phyloP scores from a whole-genome alignment of 2,888 invertebrate species.

The Euzophera pinguis region DNA sequence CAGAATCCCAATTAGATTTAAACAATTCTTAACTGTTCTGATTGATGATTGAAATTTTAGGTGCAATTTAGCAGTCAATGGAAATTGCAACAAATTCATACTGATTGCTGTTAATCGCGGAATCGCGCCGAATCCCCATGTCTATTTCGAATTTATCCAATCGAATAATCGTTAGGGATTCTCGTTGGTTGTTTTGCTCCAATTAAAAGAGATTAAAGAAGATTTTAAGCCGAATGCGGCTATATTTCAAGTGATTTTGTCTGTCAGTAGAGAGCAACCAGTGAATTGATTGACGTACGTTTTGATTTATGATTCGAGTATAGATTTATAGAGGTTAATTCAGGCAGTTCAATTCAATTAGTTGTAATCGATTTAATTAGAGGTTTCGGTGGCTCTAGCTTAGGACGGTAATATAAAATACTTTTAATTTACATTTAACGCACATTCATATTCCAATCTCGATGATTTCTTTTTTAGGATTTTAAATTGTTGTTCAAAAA shows the following conservation, averaged over 20 bases:
- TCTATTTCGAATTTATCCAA: slow-evolving; percentile 60
- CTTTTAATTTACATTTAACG: too few species aligned
- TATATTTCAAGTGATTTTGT: slow-evolving; percentile 63
- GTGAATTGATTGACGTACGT: slow-evolving; percentile 34
- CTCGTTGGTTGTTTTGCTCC: slow-evolving; percentile 47
- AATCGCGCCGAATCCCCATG: slow-evolving; percentile 65
- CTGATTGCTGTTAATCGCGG: slow-evolving; percentile 70
- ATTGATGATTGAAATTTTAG: slow-evolving; percentile 59
- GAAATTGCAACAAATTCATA: slow-evolving; percentile 67
- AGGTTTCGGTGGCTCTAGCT: slow-evolving; percentile 25
- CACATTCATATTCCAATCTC: too few species aligned
- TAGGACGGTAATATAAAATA: not conserved
- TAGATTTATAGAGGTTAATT: slow-evolving; percentile 59
- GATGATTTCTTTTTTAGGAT: too few species aligned
- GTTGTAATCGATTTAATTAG: slow-evolving; percentile 28
- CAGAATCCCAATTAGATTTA: not conserved
- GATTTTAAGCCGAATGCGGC: slow-evolving; percentile 49
- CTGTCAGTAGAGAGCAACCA: slow-evolving; percentile 42
- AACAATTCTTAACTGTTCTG: slow-evolving; percentile 33
- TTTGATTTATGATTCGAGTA: slow-evolving; percentile 49
- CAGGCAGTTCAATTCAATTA: slow-evolving; percentile 60
- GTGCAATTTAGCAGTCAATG: slow-evolving; percentile 76
- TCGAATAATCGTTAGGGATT: slow-evolving; percentile 47
- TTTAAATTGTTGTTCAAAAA: too few species aligned
- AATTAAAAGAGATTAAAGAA: slow-evolving; percentile 68